phyloP scores from a whole-genome alignment of 2,797 vertebrate species.

The Danio albolineatus region DNA sequence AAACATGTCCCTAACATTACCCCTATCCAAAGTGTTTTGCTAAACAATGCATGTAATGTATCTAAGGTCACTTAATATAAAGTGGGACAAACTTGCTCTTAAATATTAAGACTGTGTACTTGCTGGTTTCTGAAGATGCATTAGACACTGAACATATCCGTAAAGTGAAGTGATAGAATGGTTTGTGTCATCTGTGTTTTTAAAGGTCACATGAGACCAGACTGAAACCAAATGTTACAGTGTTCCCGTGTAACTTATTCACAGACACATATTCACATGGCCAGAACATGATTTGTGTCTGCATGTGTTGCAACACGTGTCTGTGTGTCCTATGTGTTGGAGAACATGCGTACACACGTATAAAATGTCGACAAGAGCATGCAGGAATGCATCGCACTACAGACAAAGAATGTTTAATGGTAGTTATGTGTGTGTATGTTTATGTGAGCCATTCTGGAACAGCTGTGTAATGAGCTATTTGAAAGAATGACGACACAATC shows the following conservation, averaged over 20 bases:
- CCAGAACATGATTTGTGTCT: conserved; percentile 38
- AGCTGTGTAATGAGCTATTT: conserved; percentile 42
- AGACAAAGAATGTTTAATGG: conserved; percentile 3
- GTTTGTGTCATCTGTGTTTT: conserved; percentile 27
- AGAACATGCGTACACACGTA: conserved; percentile 1
- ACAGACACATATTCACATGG: conserved; percentile 21
- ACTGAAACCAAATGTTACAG: conserved; percentile 28
- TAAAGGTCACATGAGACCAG: conserved; percentile 45
- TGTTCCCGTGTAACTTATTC: background rate
- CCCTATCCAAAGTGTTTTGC: too few species aligned
- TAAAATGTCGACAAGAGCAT: conserved; percentile 5
- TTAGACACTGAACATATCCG: background rate
- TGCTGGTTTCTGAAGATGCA: background rate
- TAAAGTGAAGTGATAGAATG: conserved; percentile 14
- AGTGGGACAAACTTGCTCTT: background rate
- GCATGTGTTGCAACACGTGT: conserved; percentile 36
- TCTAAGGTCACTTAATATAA: too few species aligned
- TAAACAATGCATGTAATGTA: too few species aligned
- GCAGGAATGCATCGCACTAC: conserved; percentile 25
- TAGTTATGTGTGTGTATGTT: conserved; percentile 14
- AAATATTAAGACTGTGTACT: background rate
- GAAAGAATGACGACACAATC: conserved; percentile 5
- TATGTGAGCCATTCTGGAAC: background rate
- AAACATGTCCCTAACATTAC: too few species aligned
- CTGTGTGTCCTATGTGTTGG: conserved; percentile 20